These are phyloP conservation scores for Candoia aspera DNA, from an alignment of 2,113 vertebrate genomes.

Conservation along the genomic window DNA sequence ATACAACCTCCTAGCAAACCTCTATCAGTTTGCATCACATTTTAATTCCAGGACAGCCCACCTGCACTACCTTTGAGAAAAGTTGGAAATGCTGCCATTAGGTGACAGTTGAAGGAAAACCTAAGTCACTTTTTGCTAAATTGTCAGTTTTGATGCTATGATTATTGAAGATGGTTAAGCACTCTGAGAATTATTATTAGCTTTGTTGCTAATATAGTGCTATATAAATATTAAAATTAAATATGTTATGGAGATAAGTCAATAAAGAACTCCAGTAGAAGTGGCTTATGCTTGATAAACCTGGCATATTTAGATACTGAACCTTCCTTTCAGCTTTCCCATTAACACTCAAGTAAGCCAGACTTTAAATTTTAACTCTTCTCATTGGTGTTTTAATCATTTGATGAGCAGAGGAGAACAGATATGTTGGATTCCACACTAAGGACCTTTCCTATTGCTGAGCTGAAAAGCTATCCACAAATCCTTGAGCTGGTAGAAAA, in stretches of 20 bases:
- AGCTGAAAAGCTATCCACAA: not conserved
- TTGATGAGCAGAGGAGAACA: not conserved
- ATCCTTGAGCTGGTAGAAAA: not conserved
- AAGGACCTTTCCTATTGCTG: not conserved
- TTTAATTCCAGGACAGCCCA: not conserved
- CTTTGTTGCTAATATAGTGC: not conserved
- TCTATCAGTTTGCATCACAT: not conserved
- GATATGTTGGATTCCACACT: not conserved
- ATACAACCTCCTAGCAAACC: not conserved
- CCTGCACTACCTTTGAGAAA: not conserved
- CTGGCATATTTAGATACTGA: not conserved
- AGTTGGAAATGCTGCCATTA: not conserved
- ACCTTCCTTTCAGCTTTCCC: not conserved
- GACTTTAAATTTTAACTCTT: not conserved
- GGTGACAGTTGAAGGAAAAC: not conserved
- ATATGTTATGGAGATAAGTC: not conserved
- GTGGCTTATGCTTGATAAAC: not conserved
- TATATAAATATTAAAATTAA: not conserved
- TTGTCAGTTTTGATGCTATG: not conserved
- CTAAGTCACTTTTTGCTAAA: not conserved
- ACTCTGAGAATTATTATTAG: not conserved
- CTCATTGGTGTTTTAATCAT: not conserved
- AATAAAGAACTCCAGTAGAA: not conserved
- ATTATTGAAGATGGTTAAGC: not conserved
- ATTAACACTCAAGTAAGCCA: not conserved